Evolutionary conservation across 2,888 invertebrate genomes (phyloP), one percentile per base, ranked within the genome.

Genomic region (Zele albiditarsus): DNA sequence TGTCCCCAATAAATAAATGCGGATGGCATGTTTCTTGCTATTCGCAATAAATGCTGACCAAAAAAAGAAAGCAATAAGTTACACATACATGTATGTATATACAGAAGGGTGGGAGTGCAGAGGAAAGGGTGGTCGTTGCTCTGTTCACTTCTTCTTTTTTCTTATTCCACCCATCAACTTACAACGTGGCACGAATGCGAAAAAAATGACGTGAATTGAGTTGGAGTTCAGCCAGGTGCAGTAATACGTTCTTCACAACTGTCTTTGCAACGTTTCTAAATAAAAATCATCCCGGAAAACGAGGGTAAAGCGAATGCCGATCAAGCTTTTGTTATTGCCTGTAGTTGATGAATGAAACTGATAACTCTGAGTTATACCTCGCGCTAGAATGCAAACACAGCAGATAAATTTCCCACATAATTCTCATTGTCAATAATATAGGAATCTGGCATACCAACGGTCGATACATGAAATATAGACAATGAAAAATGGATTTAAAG

Each of bases 131-230:
- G 70, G 71, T 75, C 71, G 53, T 60, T 75, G 75, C 67, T 66
- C 71, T 58, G 46, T 71, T 60, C 66, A 46, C 49, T 16, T 60
- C 62, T 62, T 60, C 38, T 62, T 46, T 46, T 46, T 46, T 16
- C n/a, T n/a, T n/a, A 46, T 46, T 53, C 53, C 20, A n/a, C 23
- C 20, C 20, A 10, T 4, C 10, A 8, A 8, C 20, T 10, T 31
- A 6, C 23, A 38, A 71, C 75, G 75, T 75, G 75, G 46, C 42
- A 66, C 5, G 75, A 65, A 75, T 75, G 33, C 28, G 67, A 71
- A 66, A 49, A 49, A 71, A 66, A 66, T 71, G 20, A 66, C 65
- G 23, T 8, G 53, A 73, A 58, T 58, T 23, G 33, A 60, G 16
- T 71, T 75, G 71, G 75, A 58, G 31, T 20, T 3, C 10, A 65